Evolutionary conservation across 2,888 invertebrate species (phyloP).

Genomic region (Tanytarsus gracilentus): DNA sequence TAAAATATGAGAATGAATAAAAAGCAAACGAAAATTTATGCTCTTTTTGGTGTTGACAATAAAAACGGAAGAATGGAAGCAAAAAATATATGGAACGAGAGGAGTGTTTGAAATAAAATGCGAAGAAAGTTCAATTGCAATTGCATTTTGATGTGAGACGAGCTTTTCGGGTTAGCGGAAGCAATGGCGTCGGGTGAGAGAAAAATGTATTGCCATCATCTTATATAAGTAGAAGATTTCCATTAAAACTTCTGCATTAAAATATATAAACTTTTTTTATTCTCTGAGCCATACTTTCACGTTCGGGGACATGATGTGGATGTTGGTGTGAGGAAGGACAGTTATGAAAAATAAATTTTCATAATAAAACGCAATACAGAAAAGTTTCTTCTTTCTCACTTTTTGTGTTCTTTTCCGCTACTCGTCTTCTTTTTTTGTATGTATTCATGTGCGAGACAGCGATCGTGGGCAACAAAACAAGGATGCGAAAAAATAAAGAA

Average conservation of each 20-base stretch:
- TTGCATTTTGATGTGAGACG: not conserved
- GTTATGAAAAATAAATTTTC: slow-evolving; percentile 21
- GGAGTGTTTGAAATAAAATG: no score
- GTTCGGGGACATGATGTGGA: not conserved
- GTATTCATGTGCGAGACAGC: no score
- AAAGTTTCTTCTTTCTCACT: no score
- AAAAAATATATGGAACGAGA: not conserved
- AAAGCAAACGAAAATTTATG: no score
- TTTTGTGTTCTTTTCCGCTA: no score
- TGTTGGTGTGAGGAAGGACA: not conserved
- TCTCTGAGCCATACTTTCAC: not conserved
- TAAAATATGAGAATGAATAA: not conserved
- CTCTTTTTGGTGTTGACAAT: no score
- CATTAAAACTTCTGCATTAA: slow-evolving; percentile 28
- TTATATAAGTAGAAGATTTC: slow-evolving; percentile 10
- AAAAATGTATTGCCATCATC: not conserved
- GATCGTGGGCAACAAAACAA: no score
- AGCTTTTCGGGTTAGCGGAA: not conserved
- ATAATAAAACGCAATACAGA: slow-evolving; percentile 12
- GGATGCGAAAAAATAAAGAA: not conserved
- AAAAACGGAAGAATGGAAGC: not conserved
- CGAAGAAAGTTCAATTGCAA: not conserved
- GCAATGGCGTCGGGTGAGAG: not conserved
- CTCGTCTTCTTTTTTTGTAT: no score
- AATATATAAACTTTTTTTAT: slow-evolving; percentile 20